phyloP scores from a whole-genome alignment of 2,888 invertebrate genomes.

The Scaptomyza reducta region DNA sequence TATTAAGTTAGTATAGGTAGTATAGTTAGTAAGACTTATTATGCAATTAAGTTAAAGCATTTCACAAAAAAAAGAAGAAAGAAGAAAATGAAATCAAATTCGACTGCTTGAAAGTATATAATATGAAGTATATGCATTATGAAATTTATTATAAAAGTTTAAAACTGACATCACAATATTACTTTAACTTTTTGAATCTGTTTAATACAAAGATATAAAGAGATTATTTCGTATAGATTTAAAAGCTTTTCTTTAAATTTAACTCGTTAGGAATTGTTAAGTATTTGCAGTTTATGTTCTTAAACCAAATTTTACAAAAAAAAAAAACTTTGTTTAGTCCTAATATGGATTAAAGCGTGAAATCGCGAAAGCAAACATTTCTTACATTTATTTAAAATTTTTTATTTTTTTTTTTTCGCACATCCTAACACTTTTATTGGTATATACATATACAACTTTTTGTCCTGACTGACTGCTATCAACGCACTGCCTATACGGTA shows the following conservation, averaged over 20 bases:
- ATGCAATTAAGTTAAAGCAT: constrained; percentile 22
- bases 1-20: constrained; percentile 9
- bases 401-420: background rate
- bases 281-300: background rate
- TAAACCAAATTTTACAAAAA: too few relatives aligned
- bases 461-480: background rate
- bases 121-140: constrained; percentile 9
- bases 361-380: background rate
- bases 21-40: constrained; percentile 30
- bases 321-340: too few relatives aligned
- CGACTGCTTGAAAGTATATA: constrained; percentile 14
- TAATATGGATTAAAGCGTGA: background rate
- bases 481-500: background rate
- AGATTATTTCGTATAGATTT: constrained; percentile 14
- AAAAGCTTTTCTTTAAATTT: constrained; percentile 1
- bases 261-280: background rate
- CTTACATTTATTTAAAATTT: background rate
- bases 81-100: background rate
- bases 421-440: too few relatives aligned
- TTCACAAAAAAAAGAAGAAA: constrained; percentile 18
- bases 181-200: constrained; percentile 6
- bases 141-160: constrained; percentile 1
- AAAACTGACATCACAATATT: constrained; percentile 16
- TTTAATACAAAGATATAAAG: constrained; percentile 15
- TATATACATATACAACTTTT: background rate